Conservation (phyloP, 2,113 vertebrate genomes). For the Phoenicopterus ruber region DNA sequence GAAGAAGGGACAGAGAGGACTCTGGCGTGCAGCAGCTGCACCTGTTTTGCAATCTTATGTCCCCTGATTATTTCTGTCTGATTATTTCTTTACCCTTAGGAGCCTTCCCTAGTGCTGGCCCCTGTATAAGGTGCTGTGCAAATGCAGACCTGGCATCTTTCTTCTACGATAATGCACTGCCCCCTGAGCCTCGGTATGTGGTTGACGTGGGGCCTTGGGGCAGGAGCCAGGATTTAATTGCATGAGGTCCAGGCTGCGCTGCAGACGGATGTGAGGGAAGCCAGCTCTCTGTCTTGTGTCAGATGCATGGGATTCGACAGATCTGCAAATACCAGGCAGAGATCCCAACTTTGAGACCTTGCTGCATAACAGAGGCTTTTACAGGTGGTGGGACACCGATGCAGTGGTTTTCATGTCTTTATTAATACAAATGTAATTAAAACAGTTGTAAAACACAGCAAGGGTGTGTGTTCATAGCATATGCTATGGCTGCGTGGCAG, state of each 20-base stretch:
- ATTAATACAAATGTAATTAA: not conserved
- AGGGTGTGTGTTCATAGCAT: not conserved
- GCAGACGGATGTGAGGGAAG: not conserved
- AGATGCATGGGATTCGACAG: not conserved
- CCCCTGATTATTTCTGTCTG: not conserved
- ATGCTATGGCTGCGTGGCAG: not conserved
- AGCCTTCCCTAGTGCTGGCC: not conserved
- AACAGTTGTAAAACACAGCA: not conserved
- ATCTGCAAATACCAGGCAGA: not conserved
- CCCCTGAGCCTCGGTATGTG: not conserved
- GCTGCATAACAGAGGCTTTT: not conserved
- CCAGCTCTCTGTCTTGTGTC: not conserved
- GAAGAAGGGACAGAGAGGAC: not conserved
- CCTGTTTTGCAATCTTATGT: not conserved
- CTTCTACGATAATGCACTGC: not conserved
- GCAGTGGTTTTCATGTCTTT: not conserved
- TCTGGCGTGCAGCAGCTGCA: accelerated
- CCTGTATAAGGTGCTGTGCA: not conserved
- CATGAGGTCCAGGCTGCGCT: not conserved
- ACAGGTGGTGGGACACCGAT: not conserved
- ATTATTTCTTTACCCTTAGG: not conserved
- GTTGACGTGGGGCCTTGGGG: not conserved
- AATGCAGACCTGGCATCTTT: not conserved
- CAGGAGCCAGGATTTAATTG: not conserved
- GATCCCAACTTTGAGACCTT: not conserved